Base-by-base conservation (phyloP, 2,797 vertebrate genomes). In the Sitta carolinensis region DNA sequence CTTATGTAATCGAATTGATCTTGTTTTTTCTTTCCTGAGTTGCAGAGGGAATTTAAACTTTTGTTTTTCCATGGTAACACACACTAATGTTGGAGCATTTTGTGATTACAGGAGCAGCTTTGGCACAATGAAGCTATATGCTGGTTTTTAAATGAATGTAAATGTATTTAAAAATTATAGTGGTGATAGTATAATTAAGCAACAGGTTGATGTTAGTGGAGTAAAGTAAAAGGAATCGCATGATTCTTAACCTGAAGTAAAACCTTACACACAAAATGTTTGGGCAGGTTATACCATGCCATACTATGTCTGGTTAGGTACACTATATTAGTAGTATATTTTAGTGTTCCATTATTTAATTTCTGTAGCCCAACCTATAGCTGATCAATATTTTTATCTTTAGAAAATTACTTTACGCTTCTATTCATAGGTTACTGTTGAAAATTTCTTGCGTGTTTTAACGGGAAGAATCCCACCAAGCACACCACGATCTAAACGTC, bases 401-500 rank as follows among this genome's bases (percentile, higher is more conserved):
- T 43, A 87, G 59, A 88, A 87, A 85, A 62, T 64, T 15, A 32
- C 63, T 80, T 78, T 17, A 29, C 77, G 87, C 42, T 58, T 90
- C 23, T 93, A 6, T 94, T 92, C 88, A 38, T 84, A 99, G 99
- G 99, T 99, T 82, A 99, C 99, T 0, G 99, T 99, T 15, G 99
- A 99, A 96, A 99, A 99, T 95, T 99, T 99, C 96, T 97, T 99
- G 79, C 98, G 99, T 55, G 99, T 99, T 36, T 98, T 99, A 97
- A 99, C 99, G 1, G 99, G 99, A 67, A 98, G 99, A 84, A 98
- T 99, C 45, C 99, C 99, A 10, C 98, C 98, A 72, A 99, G 99
- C 96, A 99, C 99, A 6, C 99, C 99, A 2, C 98, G 99, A 40
- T 99, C 99, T 42, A 99, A 99, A 89, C 98, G 99, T 36, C 98